These are phyloP conservation scores for Ischnus inquisitorius DNA, from an alignment of 2,888 invertebrate species.

Conservation along the genomic window DNA sequence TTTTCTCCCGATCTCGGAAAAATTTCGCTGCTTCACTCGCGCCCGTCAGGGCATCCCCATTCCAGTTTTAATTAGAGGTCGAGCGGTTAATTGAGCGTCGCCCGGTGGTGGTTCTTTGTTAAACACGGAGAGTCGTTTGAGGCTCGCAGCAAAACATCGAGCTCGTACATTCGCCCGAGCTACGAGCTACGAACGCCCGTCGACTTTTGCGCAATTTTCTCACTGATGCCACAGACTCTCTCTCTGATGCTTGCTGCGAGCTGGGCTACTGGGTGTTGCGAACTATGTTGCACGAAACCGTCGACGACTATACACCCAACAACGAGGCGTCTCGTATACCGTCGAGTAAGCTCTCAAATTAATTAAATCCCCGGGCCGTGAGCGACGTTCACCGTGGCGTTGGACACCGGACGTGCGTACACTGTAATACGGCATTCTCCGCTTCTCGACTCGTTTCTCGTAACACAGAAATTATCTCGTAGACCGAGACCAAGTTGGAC, in stretches of 20 bases:
- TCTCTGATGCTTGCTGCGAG: conserved; percentile 6
- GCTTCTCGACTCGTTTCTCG: conserved; percentile 19
- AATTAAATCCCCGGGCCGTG: conserved; percentile 49
- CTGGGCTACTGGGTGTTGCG: conserved; percentile 36
- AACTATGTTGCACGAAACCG: conserved; percentile 25
- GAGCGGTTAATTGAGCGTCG: conserved; percentile 56
- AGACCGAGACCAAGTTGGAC: not conserved
- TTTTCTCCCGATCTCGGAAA: not conserved
- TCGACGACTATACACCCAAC: conserved; percentile 19
- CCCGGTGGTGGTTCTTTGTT: conserved; percentile 54
- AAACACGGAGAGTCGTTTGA: conserved; percentile 34
- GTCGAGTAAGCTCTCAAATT: conserved; percentile 64
- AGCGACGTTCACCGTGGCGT: conserved; percentile 20
- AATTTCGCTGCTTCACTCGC: not conserved
- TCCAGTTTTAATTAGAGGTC: conserved; percentile 57
- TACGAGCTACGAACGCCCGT: conserved; percentile 40
- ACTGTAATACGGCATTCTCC: conserved; percentile 17
- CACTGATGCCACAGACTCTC: conserved; percentile 6
- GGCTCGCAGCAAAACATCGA: conserved; percentile 12
- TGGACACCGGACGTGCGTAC: conserved; percentile 34
- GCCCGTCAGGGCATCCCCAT: not conserved
- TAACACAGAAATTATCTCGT: conserved; percentile 11
- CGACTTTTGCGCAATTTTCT: conserved; percentile 63
- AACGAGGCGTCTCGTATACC: conserved; percentile 43
- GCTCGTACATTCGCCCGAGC: conserved; percentile 1